Conservation (phyloP, 2,113 vertebrate species). For the Himantopus leucocephalus region DNA sequence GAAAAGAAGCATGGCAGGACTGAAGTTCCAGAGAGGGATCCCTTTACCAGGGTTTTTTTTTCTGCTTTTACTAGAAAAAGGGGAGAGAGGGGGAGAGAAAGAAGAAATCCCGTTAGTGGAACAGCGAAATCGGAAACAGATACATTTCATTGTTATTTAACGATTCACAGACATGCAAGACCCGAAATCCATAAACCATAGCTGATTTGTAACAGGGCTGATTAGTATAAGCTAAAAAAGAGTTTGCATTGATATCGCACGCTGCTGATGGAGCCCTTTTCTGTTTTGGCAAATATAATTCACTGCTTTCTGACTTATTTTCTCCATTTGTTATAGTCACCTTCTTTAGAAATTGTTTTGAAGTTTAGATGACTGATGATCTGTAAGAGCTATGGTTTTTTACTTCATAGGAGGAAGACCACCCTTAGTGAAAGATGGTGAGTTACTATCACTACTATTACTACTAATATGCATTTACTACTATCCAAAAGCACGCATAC, state of each 20-base stretch:
- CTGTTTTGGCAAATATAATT: neutral
- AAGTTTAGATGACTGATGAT: neutral
- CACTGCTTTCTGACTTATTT: neutral
- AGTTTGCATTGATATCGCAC: neutral
- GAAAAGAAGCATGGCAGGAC: slow-evolving; percentile 91
- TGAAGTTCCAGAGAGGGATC: slow-evolving; percentile 87
- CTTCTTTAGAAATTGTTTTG: neutral
- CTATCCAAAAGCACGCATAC: neutral
- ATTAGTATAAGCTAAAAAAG: neutral
- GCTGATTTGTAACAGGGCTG: neutral
- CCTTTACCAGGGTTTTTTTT: slow-evolving; percentile 78
- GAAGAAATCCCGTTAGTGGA: neutral
- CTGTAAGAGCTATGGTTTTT: neutral
- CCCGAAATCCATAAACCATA: neutral
- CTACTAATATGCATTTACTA: neutral
- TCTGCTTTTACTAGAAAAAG: slow-evolving; percentile 68
- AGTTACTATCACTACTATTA: neutral
- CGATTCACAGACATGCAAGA: neutral
- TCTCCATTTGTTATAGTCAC: neutral
- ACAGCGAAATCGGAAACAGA: neutral
- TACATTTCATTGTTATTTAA: neutral
- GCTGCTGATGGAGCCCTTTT: rapidly evolving
- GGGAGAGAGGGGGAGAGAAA: neutral
- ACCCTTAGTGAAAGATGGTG: neutral
- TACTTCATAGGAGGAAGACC: neutral